A percentile compares a stretch with the other conserved stretches of the same genome.
These are phyloP conservation scores for Phasianus colchicus DNA, from an alignment of 2,113 vertebrate genomes.

Conservation along the genomic window DNA sequence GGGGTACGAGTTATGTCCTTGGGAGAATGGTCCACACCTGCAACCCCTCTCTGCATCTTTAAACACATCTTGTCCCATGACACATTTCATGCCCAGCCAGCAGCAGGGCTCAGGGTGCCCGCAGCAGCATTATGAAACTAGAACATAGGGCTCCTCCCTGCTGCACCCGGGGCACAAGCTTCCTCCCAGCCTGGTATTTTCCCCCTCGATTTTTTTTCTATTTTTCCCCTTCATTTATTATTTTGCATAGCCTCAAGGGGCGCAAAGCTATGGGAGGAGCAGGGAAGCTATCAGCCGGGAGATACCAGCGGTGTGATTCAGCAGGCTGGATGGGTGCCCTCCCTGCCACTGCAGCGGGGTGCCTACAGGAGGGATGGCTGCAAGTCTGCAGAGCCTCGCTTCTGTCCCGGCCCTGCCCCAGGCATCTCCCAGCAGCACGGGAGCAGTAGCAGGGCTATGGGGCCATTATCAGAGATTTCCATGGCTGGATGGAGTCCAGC, in stretches of 20 bases:
- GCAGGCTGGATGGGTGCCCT: background rate
- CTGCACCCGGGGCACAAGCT: accelerated
- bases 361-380: background rate
- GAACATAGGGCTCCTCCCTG: background rate
- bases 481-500: background rate
- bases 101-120: background rate
- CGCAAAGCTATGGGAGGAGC: slow-evolving; percentile 32
- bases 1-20: background rate
- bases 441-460: accelerated
- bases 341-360: background rate
- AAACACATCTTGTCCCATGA: background rate
- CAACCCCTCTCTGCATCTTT: background rate
- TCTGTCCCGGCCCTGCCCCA: background rate
- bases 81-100: background rate
- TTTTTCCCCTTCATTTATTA: background rate
- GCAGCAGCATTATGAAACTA: background rate
- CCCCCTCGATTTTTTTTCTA: background rate
- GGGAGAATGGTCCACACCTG: background rate
- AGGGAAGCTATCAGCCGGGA: slow-evolving; percentile 51
- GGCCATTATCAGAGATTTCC: background rate
- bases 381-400: too few species aligned
- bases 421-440: background rate
- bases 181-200: slow-evolving; percentile 56
- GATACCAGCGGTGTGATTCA: slow-evolving; percentile 66
- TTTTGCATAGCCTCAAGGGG: slow-evolving; percentile 26